phyloP scores from a whole-genome alignment of 2,797 vertebrate species.

The Protonibea diacanthus region DNA sequence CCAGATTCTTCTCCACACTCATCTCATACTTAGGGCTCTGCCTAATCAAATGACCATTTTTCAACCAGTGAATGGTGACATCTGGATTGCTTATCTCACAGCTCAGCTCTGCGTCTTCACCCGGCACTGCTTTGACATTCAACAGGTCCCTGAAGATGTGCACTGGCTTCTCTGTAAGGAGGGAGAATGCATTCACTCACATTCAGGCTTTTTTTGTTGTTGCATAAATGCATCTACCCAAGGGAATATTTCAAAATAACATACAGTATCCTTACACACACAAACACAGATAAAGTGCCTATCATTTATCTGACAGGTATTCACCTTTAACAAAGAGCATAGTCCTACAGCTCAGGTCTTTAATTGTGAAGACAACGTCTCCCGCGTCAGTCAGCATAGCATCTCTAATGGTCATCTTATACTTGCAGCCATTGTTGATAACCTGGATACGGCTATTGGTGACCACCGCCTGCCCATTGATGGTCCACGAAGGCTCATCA shows the following conservation, averaged over 20 bases:
- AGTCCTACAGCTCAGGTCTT: conserved; percentile 91
- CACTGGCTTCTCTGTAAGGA: conserved; percentile 87
- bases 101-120: conserved; percentile 90
- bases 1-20: conserved; percentile 82
- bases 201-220: not conserved
- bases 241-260: not conserved
- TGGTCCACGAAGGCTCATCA: conserved; percentile 86
- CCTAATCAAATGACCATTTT: conserved; percentile 89
- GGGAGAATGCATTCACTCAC: not conserved
- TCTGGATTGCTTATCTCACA: conserved; percentile 92
- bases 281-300: not conserved
- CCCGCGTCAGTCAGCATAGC: conserved; percentile 85
- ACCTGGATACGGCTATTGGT: conserved; percentile 83
- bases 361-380: conserved; percentile 90
- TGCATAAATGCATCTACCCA: not conserved
- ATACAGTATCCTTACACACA: not conserved
- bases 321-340: conserved; percentile 93
- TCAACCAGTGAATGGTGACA: conserved; percentile 89
- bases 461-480: conserved; percentile 86
- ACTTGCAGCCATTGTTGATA: conserved; percentile 83
- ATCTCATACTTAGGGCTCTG: conserved; percentile 89
- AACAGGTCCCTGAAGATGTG: conserved; percentile 89
- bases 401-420: conserved; percentile 85
- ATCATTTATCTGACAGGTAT: not conserved
- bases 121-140: conserved; percentile 82